Base-by-base conservation (phyloP, 2,888 invertebrate genomes). In the Clistopyga incitator region DNA sequence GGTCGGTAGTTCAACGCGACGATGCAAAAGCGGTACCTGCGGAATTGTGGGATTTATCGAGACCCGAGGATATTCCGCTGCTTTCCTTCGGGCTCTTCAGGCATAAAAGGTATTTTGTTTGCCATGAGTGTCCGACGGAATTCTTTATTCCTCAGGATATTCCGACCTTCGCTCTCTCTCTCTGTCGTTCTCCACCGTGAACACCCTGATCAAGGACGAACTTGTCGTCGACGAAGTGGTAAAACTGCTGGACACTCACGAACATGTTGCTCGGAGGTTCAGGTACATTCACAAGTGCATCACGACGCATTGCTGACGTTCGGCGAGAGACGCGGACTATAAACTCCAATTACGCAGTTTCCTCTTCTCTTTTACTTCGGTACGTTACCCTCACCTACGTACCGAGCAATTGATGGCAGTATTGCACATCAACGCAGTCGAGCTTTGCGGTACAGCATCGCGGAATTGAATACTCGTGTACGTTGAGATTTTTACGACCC, bases 311-410 rank as follows among this genome's bases (percentile, higher is more conserved):
- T 67, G 79, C 82, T 80, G 79, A 79, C 70, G 74, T 74, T 65
- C 72, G 75, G 70, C 71, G 68, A 79, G 72, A 77, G 72, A 56
- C 23, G 56, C 56, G 81, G 74, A 75, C 84, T 82, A 85, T 84
- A 84, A 84, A 84, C 82, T 84, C 84, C 84, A 85, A 85, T 84
- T 84, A 85, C 84, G 71, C 76, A 20, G 25, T 67, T 77, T 68
- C 74, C 84, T 76, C 74, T 79, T 78, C 78, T 81, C 59, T 78
- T 61, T 45, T 52, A 61, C 65, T 61, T 80, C 77, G 70, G 75
- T 79, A 50, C 47, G 56, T 81, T 76, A 71, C 52, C 52, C 25
- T 56, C 54, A 65, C 77, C 64, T 77, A 64, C 74, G 71, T 76
- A 45, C 56, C 45, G 77, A 72, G 59, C 50, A 45, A 18, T 18